A percentile compares a stretch with the other conserved stretches of the same genome.
phyloP scores from a whole-genome alignment of 2,888 invertebrate genomes.

The Caenorhabditis macrosperma region DNA sequence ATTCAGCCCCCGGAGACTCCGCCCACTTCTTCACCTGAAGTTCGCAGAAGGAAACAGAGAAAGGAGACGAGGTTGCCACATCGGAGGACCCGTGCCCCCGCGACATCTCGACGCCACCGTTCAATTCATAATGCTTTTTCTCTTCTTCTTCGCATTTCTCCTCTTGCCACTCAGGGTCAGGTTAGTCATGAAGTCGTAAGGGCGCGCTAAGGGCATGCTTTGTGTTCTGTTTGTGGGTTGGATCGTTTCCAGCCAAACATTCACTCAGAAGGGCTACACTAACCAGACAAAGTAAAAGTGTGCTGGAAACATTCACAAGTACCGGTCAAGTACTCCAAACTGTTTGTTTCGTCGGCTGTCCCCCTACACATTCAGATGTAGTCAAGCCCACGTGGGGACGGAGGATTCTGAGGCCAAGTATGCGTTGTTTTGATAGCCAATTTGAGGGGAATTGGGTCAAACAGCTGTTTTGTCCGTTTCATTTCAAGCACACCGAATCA shows the following conservation, averaged over 20 bases:
- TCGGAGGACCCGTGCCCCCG: not conserved
- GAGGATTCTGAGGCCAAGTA: too few species aligned
- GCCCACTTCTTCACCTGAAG: slow-evolving; percentile 22
- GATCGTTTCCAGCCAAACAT: too few species aligned
- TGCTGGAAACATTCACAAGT: not conserved
- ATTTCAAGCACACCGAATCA: too few species aligned
- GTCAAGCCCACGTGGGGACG: too few species aligned
- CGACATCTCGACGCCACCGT: slow-evolving; percentile 22
- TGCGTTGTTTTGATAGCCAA: too few species aligned
- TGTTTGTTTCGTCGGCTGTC: not conserved
- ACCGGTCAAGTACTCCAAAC: not conserved
- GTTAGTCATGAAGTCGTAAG: slow-evolving; percentile 10
- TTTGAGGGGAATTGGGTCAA: too few species aligned
- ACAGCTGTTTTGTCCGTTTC: too few species aligned
- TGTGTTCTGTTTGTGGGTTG: not conserved
- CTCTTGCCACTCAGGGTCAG: slow-evolving; percentile 49
- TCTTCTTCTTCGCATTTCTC: slow-evolving; percentile 43
- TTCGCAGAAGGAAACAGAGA: not conserved
- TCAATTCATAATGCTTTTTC: slow-evolving; percentile 26
- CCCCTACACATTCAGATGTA: too few species aligned
- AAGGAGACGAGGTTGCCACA: slow-evolving; percentile 19
- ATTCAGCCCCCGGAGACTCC: slow-evolving; percentile 34
- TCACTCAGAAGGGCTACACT: too few species aligned
- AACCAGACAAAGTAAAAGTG: not conserved
- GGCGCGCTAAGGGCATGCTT: not conserved